These are phyloP conservation scores for Plagodis dolabraria DNA, from an alignment of 2,888 invertebrate genomes.

Conservation along the genomic window DNA sequence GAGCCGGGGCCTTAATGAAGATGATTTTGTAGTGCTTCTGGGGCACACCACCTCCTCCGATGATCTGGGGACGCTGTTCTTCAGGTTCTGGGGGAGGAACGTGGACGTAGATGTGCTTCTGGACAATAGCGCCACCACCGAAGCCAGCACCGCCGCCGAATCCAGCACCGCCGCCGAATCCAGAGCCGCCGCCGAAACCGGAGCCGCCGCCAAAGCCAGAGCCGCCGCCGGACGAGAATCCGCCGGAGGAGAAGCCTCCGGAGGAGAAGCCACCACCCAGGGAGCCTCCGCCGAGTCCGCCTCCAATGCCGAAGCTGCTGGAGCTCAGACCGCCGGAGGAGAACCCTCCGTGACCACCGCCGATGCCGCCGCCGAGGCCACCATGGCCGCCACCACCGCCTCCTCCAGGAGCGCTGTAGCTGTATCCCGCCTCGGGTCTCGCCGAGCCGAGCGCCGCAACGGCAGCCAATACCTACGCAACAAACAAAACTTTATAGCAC, in stretches of 20 bases:
- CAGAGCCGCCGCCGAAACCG: slow-evolving; percentile 57
- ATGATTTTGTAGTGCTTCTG: slow-evolving; percentile 94
- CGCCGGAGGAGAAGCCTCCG: slow-evolving; percentile 58
- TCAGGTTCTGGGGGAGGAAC: slow-evolving; percentile 93
- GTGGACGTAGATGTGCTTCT: slow-evolving; percentile 93
- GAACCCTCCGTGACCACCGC: slow-evolving; percentile 60
- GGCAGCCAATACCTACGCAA: slow-evolving; percentile 78
- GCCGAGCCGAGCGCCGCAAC: slow-evolving; percentile 85
- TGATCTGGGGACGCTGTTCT: slow-evolving; percentile 87
- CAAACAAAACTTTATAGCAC: slow-evolving; percentile 48
- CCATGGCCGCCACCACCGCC: slow-evolving; percentile 58
- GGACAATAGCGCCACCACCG: slow-evolving; percentile 86
- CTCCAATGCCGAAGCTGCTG: slow-evolving; percentile 68
- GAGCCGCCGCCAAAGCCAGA: slow-evolving; percentile 59
- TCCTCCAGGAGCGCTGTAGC: slow-evolving; percentile 81
- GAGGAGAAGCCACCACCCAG: slow-evolving; percentile 51
- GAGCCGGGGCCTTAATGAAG: slow-evolving; percentile 93
- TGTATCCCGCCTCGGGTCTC: slow-evolving; percentile 86
- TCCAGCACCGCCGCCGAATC: slow-evolving; percentile 63
- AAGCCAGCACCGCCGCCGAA: slow-evolving; percentile 70
- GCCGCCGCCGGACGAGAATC: slow-evolving; percentile 56
- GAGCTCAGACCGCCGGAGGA: slow-evolving; percentile 65
- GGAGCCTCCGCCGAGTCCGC: slow-evolving; percentile 57
- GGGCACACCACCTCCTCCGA: slow-evolving; percentile 86
- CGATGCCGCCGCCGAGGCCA: slow-evolving; percentile 54